Evolutionary conservation across 1,140 invertebrate species (phyloP).

Genomic region (Bemisia tabaci): DNA sequence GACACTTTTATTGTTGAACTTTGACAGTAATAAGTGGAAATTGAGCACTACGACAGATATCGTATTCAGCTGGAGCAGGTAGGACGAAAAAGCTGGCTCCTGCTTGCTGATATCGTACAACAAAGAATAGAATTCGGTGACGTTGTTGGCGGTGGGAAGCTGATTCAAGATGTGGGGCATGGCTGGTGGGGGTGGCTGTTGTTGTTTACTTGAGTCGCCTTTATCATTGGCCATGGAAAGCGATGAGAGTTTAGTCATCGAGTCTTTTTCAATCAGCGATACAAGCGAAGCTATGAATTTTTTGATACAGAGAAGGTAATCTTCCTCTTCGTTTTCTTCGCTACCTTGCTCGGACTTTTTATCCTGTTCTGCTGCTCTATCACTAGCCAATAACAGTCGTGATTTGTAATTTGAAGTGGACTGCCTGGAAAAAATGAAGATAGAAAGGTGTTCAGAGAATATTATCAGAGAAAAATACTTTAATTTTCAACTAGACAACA

Average conservation of each 20-base stretch:
- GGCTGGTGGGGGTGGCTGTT: background rate
- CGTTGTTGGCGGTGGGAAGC: constrained; percentile 29
- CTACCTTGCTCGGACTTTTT: background rate
- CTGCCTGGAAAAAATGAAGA: constrained; percentile 1
- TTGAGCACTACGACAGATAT: background rate
- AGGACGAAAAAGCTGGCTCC: constrained; percentile 35
- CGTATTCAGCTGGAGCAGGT: background rate
- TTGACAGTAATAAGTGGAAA: background rate
- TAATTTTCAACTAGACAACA: too few species aligned
- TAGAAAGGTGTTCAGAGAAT: too few species aligned
- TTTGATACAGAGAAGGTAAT: background rate
- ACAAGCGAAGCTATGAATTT: background rate
- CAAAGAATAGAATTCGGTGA: constrained; percentile 84
- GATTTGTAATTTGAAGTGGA: constrained; percentile 2
- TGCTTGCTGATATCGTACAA: constrained; percentile 87
- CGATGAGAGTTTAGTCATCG: background rate
- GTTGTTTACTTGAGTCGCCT: background rate
- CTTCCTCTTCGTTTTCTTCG: background rate
- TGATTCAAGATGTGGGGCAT: constrained; percentile 1
- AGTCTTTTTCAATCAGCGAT: background rate
- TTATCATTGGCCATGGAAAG: background rate
- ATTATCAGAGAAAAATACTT: constrained; percentile 6
- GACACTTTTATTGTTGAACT: background rate
- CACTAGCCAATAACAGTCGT: background rate
- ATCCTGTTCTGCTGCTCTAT: background rate